Evolutionary conservation across 2,797 vertebrate species (phyloP), one percentile per base, ranked within the genome.

Genomic region (Acipenser ruthenus): DNA sequence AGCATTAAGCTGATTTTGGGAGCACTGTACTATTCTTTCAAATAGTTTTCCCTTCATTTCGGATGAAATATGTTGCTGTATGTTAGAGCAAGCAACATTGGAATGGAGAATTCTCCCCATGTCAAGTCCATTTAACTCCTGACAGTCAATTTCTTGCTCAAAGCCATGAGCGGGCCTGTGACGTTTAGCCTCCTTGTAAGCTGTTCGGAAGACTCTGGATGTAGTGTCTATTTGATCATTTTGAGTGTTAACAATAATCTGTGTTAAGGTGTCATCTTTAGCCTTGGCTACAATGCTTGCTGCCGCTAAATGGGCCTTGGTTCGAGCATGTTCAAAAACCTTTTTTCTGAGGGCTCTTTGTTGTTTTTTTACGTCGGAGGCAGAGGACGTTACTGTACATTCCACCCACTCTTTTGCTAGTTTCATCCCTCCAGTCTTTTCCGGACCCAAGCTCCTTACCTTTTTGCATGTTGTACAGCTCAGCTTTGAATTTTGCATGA

Each of bases 91-190:
- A 13, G 47, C 71, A 47, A 73, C 63, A 37, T 70, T 73, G 12
- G 62, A 71, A 47, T 71, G 67, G 6, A 71, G 58, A 56, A 73
- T 67, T 10, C 9, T 49, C 1, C 72, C 53, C 64, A 68, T 70
- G 56, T 73, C 12, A 7, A 71, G n/a, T 7, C 49, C 63, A 47
- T 73, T 73, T 50, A 70, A 6, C 10, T 70, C 71, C 49, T 70
- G 71, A 12, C 66, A 64, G 7, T 70, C 62, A 52, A 63, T 70
- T 63, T 70, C 50, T 6, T 63, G 65, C 23, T 70, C 69, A 51
- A 72, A 70, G 47, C 60, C 53, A 9, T 65, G 8, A 1, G 60
- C 65, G 23, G 68, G 65, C 50, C 49, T 68, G 4, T 68, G 60
- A 49, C 23, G 7, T 49, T 70, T 70, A 6, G 59, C 59, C 50